A percentile compares a stretch with the other conserved stretches of the same genome.
These are phyloP conservation scores for Dryocosmus kuriphilus DNA, from an alignment of 2,888 invertebrate species.

Conservation along the genomic window DNA sequence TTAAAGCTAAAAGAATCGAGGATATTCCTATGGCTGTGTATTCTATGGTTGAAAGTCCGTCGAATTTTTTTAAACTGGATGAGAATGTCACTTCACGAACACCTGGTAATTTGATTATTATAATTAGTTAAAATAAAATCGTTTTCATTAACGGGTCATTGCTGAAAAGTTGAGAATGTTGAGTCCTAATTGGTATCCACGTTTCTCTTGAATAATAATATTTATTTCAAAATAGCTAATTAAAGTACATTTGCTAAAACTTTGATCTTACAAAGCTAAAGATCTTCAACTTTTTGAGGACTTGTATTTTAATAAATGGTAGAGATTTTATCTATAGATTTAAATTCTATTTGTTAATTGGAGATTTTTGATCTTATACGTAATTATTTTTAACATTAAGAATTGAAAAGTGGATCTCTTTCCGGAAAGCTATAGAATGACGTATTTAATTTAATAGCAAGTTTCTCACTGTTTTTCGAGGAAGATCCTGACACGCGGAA, in stretches of 20 bases:
- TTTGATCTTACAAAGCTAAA: too few relatives aligned
- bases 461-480: conserved; percentile 82
- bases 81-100: conserved; percentile 89
- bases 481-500: conserved; percentile 92
- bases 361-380: neutral
- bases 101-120: conserved; percentile 74
- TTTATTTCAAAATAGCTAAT: too few relatives aligned
- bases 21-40: conserved; percentile 91
- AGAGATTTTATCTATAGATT: neutral
- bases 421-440: neutral
- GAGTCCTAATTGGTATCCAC: too few relatives aligned
- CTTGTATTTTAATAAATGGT: too few relatives aligned
- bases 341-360: conserved; percentile 4
- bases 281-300: too few relatives aligned
- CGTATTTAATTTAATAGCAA: conserved; percentile 37
- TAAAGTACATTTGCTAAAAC: too few relatives aligned
- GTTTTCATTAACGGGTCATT: neutral
- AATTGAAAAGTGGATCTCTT: neutral
- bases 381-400: neutral
- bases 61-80: conserved; percentile 79
- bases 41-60: conserved; percentile 86
- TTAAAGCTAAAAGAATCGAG: conserved; percentile 89
- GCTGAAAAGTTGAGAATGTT: too few relatives aligned
- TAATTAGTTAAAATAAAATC: neutral
- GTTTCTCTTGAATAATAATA: too few relatives aligned